Base-by-base conservation (phyloP, 2,113 vertebrate genomes). In the Oryzias celebensis region DNA sequence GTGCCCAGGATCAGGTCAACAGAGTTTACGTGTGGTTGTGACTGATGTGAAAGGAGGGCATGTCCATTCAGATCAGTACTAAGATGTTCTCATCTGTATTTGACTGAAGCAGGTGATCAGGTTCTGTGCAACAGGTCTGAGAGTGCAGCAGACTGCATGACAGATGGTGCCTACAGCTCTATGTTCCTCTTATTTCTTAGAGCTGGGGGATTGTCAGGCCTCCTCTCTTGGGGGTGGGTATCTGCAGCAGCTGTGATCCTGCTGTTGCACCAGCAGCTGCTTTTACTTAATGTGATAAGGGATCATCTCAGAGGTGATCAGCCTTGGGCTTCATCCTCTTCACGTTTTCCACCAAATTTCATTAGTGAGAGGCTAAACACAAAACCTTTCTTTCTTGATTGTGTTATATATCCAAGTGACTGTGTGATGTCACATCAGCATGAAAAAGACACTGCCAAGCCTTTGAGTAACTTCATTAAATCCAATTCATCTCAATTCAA, bases 221-320 rank as follows among this genome's bases (percentile, higher is more conserved):
- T 58, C 7, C 47, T 54, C 67, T 73, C 31, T 28, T n/a, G 23
- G 36, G 23, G n/a, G 14, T 14, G 20, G 53, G n/a, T 36, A 1
- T 10, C 51, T 28, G 65, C 81, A 84, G 70, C 69, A 83, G 80
- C 63, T 44, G 17, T 48, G 49, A 18, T 51, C 52, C 78, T 81
- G 56, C 75, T 77, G 82, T 64, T 1, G 14, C 4, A 48, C 26
- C n/a, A 28, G 65, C 73, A 85, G 75, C 72, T 78, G 69, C 75
- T 81, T 71, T 52, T 67, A 63, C 65, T 52, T 60, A 59, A 72
- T 81, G 75, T 46, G 41, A 61, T 73, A 31, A 49, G 58, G 53
- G 54, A 31, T 67, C 58, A 22, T 71, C 72, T 59, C 58, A 73
- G 44, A 73, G 72, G 71, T 68, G 48, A 31, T 24, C 42, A 50